Evolutionary conservation across 2,797 vertebrate species (phyloP), one percentile per base, ranked within the genome.

Genomic region (Vireo griseus): DNA sequence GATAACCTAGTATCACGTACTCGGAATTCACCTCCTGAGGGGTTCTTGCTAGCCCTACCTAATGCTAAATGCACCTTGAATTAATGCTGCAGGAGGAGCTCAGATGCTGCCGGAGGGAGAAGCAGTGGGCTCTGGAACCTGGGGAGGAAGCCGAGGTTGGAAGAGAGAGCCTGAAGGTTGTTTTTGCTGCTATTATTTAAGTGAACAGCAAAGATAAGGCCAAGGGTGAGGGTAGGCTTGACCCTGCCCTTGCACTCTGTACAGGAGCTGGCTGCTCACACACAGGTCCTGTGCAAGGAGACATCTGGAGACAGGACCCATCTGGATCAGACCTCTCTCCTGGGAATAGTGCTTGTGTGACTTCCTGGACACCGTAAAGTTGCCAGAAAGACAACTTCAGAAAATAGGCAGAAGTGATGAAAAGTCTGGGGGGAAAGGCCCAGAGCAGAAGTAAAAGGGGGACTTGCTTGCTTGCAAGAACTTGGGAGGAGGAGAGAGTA

Each of bases 281-380:
- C 44, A 84, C 24, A 35, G 40, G 40, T 71, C 88, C 79, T 80
- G 63, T 87, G 88, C 50, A 79, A 69, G 71, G 88, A 93, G 63
- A 92, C 57, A 71, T 88, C 88, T 90, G 93, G 79, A 95, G 91
- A 62, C 50, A 72, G 69, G 62, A 89, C 87, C 54, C 81, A 66
- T 84, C 79, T 93, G 92, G 80, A 90, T 79, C 63, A 82, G 74
- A 31, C 44, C 35, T 52, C 54, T 91, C 26, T 69, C 57, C 54
- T 47, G 68, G 42, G 68, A 40, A 48, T 33, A 44, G 37, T 4
- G 16, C 19, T 81, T 75, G 54, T 92, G 71, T 57, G 90, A 93
- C 65, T 92, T 92, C 87, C 88, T 83, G 73, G 79, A 86, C 47
- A 84, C 13, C 3, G 1, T 52, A n/a, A 88, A 83, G 45, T 51